Percentiles rank a stretch among this genome's conserved stretches.
Evolutionary conservation across 2,888 invertebrate species (phyloP).

Genomic region (Synanthedon formicaeformis): DNA sequence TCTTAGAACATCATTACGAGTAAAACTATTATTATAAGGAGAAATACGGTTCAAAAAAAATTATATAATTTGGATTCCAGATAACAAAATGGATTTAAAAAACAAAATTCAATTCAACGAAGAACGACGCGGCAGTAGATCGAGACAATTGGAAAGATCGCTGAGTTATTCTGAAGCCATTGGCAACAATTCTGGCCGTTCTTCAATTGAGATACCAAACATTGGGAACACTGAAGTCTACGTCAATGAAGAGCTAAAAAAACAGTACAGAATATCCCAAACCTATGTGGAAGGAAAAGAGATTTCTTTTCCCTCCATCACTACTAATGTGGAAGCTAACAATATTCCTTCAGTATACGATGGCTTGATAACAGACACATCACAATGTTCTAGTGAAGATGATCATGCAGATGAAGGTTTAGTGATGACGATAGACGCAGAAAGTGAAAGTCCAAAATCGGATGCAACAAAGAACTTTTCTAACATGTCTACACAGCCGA

Average conservation of each 20-base stretch:
- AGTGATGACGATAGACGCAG: slow-evolving; percentile 53
- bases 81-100: neutral
- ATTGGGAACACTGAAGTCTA: slow-evolving; percentile 53
- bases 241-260: slow-evolving; percentile 52
- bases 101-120: slow-evolving; percentile 5
- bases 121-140: slow-evolving; percentile 37
- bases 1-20: too few species aligned
- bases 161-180: slow-evolving; percentile 60
- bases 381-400: slow-evolving; percentile 50
- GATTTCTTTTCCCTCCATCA: slow-evolving; percentile 35
- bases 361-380: slow-evolving; percentile 24
- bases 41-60: too few species aligned
- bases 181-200: slow-evolving; percentile 39
- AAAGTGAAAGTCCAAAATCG: slow-evolving; percentile 28
- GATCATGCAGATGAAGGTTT: slow-evolving; percentile 37
- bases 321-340: slow-evolving; percentile 26
- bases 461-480: slow-evolving; percentile 32
- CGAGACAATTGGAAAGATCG: slow-evolving; percentile 46
- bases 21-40: too few species aligned
- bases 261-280: slow-evolving; percentile 55
- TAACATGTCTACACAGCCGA: slow-evolving; percentile 33
- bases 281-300: slow-evolving; percentile 60
- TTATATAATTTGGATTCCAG: too few species aligned
- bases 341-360: slow-evolving; percentile 15
- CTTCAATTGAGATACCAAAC: slow-evolving; percentile 53